Conservation (phyloP, 2,113 vertebrate species). For the Grus americana region DNA sequence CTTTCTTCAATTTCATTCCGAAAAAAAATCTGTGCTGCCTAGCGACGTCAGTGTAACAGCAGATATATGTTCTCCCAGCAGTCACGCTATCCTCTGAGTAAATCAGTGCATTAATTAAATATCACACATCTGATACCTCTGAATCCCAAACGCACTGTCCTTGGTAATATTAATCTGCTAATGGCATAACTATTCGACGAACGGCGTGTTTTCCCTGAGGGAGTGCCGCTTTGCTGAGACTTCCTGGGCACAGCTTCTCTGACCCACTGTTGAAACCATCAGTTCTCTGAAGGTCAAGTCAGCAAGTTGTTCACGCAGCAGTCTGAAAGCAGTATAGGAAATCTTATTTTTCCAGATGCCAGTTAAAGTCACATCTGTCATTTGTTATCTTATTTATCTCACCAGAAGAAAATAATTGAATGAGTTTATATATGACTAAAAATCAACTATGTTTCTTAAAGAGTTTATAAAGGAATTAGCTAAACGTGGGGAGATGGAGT, state of each 20-base stretch:
- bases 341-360: not conserved
- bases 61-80: not conserved
- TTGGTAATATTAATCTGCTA: not conserved
- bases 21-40: not conserved
- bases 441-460: not conserved
- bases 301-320: not conserved
- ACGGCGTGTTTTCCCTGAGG: rapidly evolving
- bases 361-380: not conserved
- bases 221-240: not conserved
- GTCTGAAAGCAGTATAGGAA: not conserved
- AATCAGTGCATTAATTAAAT: not conserved
- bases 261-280: not conserved
- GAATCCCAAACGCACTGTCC: not conserved
- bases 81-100: not conserved
- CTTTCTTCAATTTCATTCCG: not conserved
- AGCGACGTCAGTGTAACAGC: not conserved
- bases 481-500: not conserved
- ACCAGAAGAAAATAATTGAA: not conserved
- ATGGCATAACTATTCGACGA: not conserved
- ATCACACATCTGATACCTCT: not conserved
- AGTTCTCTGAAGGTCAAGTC: not conserved
- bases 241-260: not conserved
- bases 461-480: not conserved
- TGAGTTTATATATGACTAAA: not conserved
- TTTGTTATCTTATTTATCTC: not conserved